Base-by-base conservation (phyloP, 2,888 invertebrate genomes). In the Toxonevra muliebris region DNA sequence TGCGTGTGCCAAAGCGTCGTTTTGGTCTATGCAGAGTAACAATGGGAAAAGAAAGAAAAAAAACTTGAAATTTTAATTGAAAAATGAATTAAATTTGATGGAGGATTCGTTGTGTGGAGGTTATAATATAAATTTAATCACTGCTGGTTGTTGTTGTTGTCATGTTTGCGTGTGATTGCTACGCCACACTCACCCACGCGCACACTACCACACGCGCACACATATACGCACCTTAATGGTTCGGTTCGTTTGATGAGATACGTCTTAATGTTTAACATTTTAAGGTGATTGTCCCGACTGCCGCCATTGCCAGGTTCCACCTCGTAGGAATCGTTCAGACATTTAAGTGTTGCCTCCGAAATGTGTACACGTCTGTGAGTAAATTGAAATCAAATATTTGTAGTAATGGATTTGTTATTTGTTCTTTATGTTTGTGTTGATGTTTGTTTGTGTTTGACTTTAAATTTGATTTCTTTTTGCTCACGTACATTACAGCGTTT, bases 241-340 rank as follows among this genome's bases (percentile, higher is more conserved):
- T 95, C 95, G 1, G 90, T 89, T 76, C 91, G 90, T 81, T 92
- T 93, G 74, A 98, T 94, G 69, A 98, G 88, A 86, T 91, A 98
- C 2, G 98, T 98, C 76, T 91, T 90, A 67, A 97, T 91, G 77
- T 92, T 91, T 75, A 95, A 91, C 76, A 96, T 94, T 76, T 92
- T 90, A 45, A 98, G 87, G 86, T 94, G 97, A 66, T 90, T 87
- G 84, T 96, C 93, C 61, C 97, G 87, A 17, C 90, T 90, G 42
- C 90, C 92, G 0, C 97, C 98, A 76, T 93, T 89, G 0, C 98
- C 98, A 0, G 94, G 93, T 81, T 98, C 98, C 66, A 98, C 95
- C 77, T 96, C 96, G 82, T 97, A 98, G 11, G 93, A 92, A 10
- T 92, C 93, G 77, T 93, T 91, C 70, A 98, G 87, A 80, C 92